These are phyloP conservation scores for Drosophila carrolli DNA, from an alignment of 1,140 invertebrate species.

Conservation along the genomic window DNA sequence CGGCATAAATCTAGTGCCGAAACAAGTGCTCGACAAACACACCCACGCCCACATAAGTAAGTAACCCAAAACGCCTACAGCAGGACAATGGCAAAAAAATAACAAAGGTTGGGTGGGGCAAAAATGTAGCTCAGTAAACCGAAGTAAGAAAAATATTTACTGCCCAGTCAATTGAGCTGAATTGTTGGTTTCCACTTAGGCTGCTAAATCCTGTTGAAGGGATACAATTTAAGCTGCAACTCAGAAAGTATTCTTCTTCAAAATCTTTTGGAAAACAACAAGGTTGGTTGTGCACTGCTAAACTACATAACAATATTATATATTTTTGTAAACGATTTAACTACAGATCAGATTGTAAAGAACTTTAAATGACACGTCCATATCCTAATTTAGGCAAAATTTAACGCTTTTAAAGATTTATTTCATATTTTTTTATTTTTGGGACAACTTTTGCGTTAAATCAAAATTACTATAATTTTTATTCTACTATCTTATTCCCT, in stretches of 20 bases:
- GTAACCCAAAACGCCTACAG: constrained; percentile 65
- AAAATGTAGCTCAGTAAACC: constrained; percentile 51
- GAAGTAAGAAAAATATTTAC: constrained; percentile 65
- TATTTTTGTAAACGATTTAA: too few species aligned
- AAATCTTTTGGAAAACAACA: too few species aligned
- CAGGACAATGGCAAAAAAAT: constrained; percentile 15
- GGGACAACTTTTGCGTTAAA: too few species aligned
- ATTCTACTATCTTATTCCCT: too few species aligned
- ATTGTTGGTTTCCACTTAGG: constrained; percentile 20
- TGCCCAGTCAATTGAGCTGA: constrained; percentile 35
- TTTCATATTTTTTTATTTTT: too few species aligned
- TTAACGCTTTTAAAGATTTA: too few species aligned
- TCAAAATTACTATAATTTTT: too few species aligned
- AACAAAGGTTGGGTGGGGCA: constrained; percentile 10
- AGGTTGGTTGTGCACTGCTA: neutral
- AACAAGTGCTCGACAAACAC: constrained; percentile 56
- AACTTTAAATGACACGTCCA: too few species aligned
- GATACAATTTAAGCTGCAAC: constrained; percentile 13
- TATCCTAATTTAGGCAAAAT: too few species aligned
- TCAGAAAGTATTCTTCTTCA: neutral
- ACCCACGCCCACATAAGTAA: constrained; percentile 27
- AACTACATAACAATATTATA: neutral
- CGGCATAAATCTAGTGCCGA: constrained; percentile 66
- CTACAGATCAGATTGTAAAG: too few species aligned
- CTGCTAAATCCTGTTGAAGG: constrained; percentile 22